These are phyloP conservation scores for Ariopsis seemanni DNA, from an alignment of 2,113 vertebrate species.

Conservation along the genomic window DNA sequence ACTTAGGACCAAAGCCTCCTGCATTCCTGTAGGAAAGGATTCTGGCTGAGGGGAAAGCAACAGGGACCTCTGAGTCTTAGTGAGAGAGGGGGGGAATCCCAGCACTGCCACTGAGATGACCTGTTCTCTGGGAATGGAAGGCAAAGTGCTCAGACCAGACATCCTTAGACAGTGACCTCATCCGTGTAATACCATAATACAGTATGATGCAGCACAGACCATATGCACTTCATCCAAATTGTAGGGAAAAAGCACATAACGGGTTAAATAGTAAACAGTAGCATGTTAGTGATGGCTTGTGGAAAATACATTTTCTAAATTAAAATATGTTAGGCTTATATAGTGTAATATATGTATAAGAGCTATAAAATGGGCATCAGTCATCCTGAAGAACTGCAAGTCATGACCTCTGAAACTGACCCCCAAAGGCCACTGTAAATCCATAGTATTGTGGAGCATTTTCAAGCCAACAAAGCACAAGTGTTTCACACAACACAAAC, in stretches of 20 bases:
- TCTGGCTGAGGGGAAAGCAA: conserved; percentile 34
- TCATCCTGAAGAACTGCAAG: conserved; percentile 24
- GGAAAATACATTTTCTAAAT: neutral
- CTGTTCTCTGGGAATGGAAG: conserved; percentile 51
- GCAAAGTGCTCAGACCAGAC: conserved; percentile 28
- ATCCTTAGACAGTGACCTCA: conserved; percentile 58
- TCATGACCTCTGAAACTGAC: conserved; percentile 40
- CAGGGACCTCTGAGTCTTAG: conserved; percentile 45
- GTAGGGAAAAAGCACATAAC: conserved; percentile 8
- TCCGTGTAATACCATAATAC: conserved; percentile 20
- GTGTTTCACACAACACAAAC: conserved; percentile 26
- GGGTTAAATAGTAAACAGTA: neutral
- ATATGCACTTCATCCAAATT: conserved; percentile 20
- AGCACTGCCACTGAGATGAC: conserved; percentile 41
- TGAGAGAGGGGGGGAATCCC: conserved; percentile 42
- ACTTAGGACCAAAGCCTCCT: conserved; percentile 29
- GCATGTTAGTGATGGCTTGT: neutral
- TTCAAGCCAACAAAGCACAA: conserved; percentile 41
- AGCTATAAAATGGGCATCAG: neutral
- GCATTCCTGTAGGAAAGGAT: conserved; percentile 17
- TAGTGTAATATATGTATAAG: neutral
- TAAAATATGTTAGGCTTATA: neutral
- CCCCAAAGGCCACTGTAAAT: conserved; percentile 35
- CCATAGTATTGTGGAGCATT: conserved; percentile 37
- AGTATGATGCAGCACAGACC: conserved; percentile 12